Evolutionary conservation across 2,797 vertebrate genomes (phyloP).

Genomic region (Diplodus sargus): DNA sequence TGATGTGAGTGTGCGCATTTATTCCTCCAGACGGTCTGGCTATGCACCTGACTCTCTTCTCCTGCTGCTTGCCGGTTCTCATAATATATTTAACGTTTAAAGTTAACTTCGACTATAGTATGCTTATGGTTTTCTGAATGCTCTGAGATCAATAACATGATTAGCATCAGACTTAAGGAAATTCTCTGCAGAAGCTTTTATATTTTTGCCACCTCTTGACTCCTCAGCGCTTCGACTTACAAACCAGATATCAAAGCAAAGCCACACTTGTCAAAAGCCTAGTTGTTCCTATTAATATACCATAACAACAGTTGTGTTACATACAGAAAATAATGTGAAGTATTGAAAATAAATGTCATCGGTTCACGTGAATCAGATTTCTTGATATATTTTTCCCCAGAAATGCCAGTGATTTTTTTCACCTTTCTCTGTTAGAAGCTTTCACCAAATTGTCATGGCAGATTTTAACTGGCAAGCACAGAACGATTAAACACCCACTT

Average conservation of each 20-base stretch:
- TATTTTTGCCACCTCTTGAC: conserved; percentile 6
- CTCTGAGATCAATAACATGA: not conserved
- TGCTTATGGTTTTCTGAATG: not conserved
- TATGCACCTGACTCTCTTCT: no score
- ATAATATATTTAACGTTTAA: not conserved
- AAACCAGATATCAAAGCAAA: conserved; percentile 25
- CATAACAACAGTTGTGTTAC: conserved; percentile 6
- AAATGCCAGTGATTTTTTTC: conserved; percentile 3
- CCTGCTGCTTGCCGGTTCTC: no score
- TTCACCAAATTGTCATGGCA: conserved; percentile 34
- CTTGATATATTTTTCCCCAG: not conserved
- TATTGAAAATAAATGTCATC: not conserved
- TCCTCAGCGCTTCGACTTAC: conserved; percentile 8
- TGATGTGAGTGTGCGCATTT: no score
- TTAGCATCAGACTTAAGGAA: not conserved
- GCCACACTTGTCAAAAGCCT: conserved; percentile 27
- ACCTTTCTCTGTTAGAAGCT: conserved; percentile 34
- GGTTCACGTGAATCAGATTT: not conserved
- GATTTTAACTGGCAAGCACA: conserved; percentile 34
- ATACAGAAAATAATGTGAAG: not conserved
- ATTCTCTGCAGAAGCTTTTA: not conserved
- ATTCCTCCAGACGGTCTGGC: no score
- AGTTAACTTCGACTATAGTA: not conserved
- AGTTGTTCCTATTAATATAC: conserved; percentile 12
- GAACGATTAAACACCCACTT: conserved; percentile 26